Evolutionary conservation across 2,797 vertebrate genomes (phyloP), one percentile per base, ranked within the genome.

Genomic region (Eurystomus glaucurus): DNA sequence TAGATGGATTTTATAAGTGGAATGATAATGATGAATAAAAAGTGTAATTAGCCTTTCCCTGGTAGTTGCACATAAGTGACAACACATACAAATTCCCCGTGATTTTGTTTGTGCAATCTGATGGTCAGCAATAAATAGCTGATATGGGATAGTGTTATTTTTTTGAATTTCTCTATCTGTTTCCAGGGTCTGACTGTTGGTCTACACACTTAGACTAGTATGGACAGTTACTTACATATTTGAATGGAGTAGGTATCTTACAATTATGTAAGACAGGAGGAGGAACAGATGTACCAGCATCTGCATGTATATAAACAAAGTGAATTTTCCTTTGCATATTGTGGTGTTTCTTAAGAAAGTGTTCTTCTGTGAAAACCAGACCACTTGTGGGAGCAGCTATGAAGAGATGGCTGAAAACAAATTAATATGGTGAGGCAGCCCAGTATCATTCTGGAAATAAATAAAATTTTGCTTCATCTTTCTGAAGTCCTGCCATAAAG

Each of bases 401-500:
- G 58, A 75, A 90, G 31, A 94, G 21, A 45, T 28, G 31, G 3
- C 13, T 64, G n/a, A 39, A 69, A 57, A 90, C 14, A 85, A 85
- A 68, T 58, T 91, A 81, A 33, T 80, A 45, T 35, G 22, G 22
- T 55, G 28, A 87, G 20, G 16, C 22, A 92, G 48, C 23, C 23
- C 16, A 29, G 18, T 81, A 81, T 66, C 4, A 21, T 90, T 72
- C 54, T 70, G 55, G 66, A 97, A 84, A 58, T 35, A 90, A 64
- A 74, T 48, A 78, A 39, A 55, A 80, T 75, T 94, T 95, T 93
- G 5, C 22, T 93, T 92, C 43, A 55, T 86, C 39, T 90, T 92
- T 95, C 77, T 93, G 83, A 97, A 92, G n/a, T 69, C 35, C 66
- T 94, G 78, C 85, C 66, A 88, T 65, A 92, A 94, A 86, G 39